Conservation (phyloP, 2,797 vertebrate species). For the Lycodopsis pacificus region DNA sequence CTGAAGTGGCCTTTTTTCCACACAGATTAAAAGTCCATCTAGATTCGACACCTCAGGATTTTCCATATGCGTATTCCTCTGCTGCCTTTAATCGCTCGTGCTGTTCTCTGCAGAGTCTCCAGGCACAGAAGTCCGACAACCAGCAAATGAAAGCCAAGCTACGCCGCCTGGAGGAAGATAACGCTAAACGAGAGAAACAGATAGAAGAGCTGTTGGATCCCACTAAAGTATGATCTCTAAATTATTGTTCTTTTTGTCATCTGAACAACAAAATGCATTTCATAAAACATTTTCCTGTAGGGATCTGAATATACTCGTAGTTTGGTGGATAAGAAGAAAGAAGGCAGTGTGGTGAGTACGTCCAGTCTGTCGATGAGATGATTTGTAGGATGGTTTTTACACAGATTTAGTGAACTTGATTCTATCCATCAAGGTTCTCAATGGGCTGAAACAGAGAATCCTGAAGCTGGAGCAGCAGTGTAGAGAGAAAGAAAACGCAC, state of each 20-base stretch:
- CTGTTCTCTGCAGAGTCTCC: slow-evolving; percentile 77
- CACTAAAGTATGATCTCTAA: slow-evolving; percentile 79
- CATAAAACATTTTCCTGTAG: slow-evolving; percentile 69
- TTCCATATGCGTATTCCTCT: background rate
- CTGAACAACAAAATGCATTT: background rate
- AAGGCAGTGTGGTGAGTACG: slow-evolving; percentile 88
- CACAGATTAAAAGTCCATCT: background rate
- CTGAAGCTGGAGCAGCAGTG: slow-evolving; percentile 93
- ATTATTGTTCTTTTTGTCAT: background rate
- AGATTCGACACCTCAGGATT: background rate
- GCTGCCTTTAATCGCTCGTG: background rate
- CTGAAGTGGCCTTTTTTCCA: background rate
- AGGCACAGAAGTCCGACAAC: slow-evolving; percentile 88
- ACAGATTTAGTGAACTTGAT: background rate
- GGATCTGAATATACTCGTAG: slow-evolving; percentile 86
- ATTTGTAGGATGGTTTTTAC: background rate
- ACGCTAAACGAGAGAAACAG: slow-evolving; percentile 90
- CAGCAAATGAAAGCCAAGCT: slow-evolving; percentile 90
- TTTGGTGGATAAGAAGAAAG: slow-evolving; percentile 87
- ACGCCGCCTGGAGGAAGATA: slow-evolving; percentile 91
- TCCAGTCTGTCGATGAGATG: background rate
- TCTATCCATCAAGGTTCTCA: slow-evolving; percentile 83
- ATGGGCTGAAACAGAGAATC: slow-evolving; percentile 91
- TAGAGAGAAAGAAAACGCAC: slow-evolving; percentile 89
- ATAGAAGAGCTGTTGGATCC: slow-evolving; percentile 92